Base-by-base conservation (phyloP, 2,797 vertebrate genomes). In the Parauchenoglanis ngamensis region DNA sequence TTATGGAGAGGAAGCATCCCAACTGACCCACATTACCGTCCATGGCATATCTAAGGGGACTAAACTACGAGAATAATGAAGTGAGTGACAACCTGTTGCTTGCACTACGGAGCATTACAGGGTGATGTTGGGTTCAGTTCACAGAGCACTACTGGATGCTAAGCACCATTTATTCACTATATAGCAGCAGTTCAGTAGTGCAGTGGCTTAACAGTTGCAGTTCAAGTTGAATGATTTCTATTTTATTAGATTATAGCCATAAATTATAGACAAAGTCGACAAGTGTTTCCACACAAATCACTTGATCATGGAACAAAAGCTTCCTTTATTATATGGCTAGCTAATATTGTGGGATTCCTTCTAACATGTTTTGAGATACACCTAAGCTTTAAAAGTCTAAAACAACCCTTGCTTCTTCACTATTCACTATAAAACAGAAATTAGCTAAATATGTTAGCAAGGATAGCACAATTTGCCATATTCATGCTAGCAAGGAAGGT, bases 1-100 rank as follows among this genome's bases (percentile, higher is more conserved):
- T 94, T 92, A 87, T 89, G 87, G 31, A 85, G 73, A 23, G 78
- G 57, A 87, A 91, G 91, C 28, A 85, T 89, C 86, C 85, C 88
- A 90, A 90, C 90, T 91, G 90, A 87, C 13, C 63, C 73, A 84
- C 84, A 68, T 46, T 61, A 72, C 28, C 84, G 65, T 67, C 59
- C 63, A 83, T 25, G 63, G 78, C 67, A 65, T 84, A 83, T 3
- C 79, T 79, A 73, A 35, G 46, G 52, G 59, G 61, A 70, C 83
- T 25, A 49, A 81, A 46, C 12, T 10, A 81, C 23, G n/a, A 63
- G 8, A 81, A 63, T 59, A 46, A 17, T 81, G 35, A 81, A 63
- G 57, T 81, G 23, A 80, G 12, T 44, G 56, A 80, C 77, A 44
- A 80, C 56, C 31, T 40, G 56, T 44, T 80, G 54, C 54, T 57